A percentile compares a stretch with the other conserved stretches of the same genome.
These are phyloP conservation scores for Netelia virgata DNA, from an alignment of 2,888 invertebrate genomes.

Conservation along the genomic window DNA sequence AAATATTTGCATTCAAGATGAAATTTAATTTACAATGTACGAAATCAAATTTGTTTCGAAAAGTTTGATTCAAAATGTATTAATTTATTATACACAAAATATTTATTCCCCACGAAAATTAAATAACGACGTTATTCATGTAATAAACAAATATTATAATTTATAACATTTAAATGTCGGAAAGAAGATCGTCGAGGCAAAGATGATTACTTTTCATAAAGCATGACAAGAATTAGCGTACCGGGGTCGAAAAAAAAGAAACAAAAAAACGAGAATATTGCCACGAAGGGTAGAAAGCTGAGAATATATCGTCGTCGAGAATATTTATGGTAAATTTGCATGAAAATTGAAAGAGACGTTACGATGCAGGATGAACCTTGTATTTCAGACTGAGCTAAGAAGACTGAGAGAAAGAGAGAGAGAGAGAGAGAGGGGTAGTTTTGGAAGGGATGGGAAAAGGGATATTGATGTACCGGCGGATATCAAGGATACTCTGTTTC, in stretches of 20 bases:
- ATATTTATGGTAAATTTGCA: slow-evolving; percentile 69
- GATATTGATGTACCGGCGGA: slow-evolving; percentile 68
- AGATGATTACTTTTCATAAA: too few relatives aligned
- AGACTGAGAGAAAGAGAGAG: neutral
- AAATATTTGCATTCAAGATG: too few relatives aligned
- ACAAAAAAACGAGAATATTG: slow-evolving; percentile 29
- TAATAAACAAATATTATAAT: neutral
- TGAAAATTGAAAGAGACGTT: slow-evolving; percentile 70
- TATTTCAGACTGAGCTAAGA: slow-evolving; percentile 25
- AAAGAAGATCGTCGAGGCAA: too few relatives aligned
- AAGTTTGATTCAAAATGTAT: too few relatives aligned
- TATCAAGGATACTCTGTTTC: slow-evolving; percentile 66
- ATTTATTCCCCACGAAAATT: neutral
- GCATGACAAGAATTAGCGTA: too few relatives aligned
- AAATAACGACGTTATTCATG: neutral
- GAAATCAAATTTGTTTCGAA: too few relatives aligned
- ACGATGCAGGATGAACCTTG: slow-evolving; percentile 46
- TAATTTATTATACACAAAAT: too few relatives aligned
- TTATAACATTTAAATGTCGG: neutral
- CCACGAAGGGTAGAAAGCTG: slow-evolving; percentile 29
- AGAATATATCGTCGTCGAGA: slow-evolving; percentile 40
- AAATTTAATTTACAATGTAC: too few relatives aligned
- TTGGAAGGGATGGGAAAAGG: slow-evolving; percentile 9
- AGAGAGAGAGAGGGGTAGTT: neutral
- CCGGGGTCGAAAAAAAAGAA: neutral